Evolutionary conservation across 2,888 invertebrate genomes (phyloP).

Genomic region (Amiota communis): DNA sequence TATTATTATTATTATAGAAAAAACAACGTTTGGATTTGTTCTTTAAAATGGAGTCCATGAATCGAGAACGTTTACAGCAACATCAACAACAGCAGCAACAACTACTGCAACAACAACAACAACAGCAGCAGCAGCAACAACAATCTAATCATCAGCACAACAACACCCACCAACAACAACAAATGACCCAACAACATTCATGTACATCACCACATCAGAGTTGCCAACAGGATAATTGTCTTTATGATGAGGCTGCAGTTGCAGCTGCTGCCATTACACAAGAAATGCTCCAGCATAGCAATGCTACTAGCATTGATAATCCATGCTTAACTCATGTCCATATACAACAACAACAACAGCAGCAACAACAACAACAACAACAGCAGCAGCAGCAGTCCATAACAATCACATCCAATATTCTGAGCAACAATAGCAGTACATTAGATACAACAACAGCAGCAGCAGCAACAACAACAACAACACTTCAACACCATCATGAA

Average conservation of each 20-base stretch:
- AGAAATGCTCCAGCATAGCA: slow-evolving; percentile 65
- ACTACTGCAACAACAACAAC: slow-evolving; percentile 51
- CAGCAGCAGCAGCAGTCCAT: slow-evolving; percentile 39
- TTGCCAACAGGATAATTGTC: slow-evolving; percentile 42
- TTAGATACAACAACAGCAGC: slow-evolving; percentile 39
- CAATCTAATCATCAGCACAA: slow-evolving; percentile 41
- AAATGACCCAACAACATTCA: slow-evolving; percentile 39
- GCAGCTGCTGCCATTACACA: slow-evolving; percentile 70
- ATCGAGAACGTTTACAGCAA: slow-evolving; percentile 68
- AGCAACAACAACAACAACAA: slow-evolving; percentile 34
- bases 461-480: slow-evolving; percentile 22
- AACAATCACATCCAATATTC: background rate
- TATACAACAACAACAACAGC: slow-evolving; percentile 29
- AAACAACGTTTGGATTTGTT: slow-evolving; percentile 76
- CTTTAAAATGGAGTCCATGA: slow-evolving; percentile 74
- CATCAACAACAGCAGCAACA: slow-evolving; percentile 62
- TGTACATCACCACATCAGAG: slow-evolving; percentile 38
- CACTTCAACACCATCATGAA: slow-evolving; percentile 28
- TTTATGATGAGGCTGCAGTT: slow-evolving; percentile 71
- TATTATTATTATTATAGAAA: slow-evolving; percentile 67
- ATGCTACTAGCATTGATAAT: slow-evolving; percentile 23
- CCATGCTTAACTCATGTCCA: background rate
- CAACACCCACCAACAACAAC: slow-evolving; percentile 36
- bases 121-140: slow-evolving; percentile 48
- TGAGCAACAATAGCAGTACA: slow-evolving; percentile 33